Percentiles rank a stretch among this genome's conserved stretches.
phyloP scores from a whole-genome alignment of 2,888 invertebrate species.

The Zootermopsis nevadensis region DNA sequence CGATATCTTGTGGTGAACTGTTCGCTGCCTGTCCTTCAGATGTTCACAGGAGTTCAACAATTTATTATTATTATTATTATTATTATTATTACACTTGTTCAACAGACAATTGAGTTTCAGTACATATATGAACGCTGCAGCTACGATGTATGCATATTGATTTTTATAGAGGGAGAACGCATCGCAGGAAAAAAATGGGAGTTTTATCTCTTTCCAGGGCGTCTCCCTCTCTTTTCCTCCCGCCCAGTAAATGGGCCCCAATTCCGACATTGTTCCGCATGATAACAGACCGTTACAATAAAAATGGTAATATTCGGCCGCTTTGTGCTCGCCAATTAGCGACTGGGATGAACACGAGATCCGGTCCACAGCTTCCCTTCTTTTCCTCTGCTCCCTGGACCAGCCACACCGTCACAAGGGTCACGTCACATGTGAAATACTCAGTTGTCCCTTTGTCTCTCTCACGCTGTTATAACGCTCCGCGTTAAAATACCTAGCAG shows the following conservation, averaged over 20 bases:
- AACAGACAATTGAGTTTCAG: conserved; percentile 46
- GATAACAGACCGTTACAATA: conserved; percentile 50
- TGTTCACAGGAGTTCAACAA: too few relatives aligned
- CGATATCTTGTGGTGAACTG: too few relatives aligned
- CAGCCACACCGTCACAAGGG: neutral
- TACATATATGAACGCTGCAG: conserved; percentile 45
- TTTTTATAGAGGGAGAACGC: conserved; percentile 45
- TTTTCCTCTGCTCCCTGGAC: conserved; percentile 38
- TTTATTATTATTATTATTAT: too few relatives aligned
- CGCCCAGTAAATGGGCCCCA: conserved; percentile 48
- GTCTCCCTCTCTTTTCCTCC: conserved; percentile 14
- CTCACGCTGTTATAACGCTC: too few relatives aligned
- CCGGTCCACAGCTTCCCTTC: conserved; percentile 28
- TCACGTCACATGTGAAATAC: neutral
- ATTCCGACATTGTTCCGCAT: conserved; percentile 51
- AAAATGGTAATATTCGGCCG: conserved; percentile 50
- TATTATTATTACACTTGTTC: too few relatives aligned
- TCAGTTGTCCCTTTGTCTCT: too few relatives aligned
- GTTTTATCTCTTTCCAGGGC: conserved; percentile 22
- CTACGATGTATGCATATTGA: conserved; percentile 48
- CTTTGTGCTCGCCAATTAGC: conserved; percentile 47
- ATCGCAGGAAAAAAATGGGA: conserved; percentile 37
- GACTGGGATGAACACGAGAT: conserved; percentile 28
- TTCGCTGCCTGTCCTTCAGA: too few relatives aligned
- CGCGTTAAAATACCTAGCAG: too few relatives aligned